phyloP scores from a whole-genome alignment of 2,113 vertebrate species.

The Catagonus wagneri region DNA sequence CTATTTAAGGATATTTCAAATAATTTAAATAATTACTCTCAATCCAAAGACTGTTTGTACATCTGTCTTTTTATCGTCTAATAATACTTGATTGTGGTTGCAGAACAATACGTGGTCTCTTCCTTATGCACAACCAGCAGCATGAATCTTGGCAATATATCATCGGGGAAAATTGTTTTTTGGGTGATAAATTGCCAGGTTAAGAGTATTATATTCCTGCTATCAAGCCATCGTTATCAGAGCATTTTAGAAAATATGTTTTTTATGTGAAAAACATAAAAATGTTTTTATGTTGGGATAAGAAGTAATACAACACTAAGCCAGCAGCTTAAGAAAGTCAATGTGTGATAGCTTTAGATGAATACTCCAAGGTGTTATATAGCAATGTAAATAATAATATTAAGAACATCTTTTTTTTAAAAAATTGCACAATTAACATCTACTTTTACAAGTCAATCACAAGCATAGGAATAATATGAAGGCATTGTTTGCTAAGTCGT shows the following conservation, averaged over 20 bases:
- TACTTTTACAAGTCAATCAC: conserved; percentile 35
- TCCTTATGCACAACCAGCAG: conserved; percentile 82
- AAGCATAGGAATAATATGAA: conserved; percentile 23
- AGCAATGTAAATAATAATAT: background rate
- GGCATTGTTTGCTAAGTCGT: background rate
- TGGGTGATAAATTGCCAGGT: conserved; percentile 85
- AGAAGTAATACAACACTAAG: conserved; percentile 74
- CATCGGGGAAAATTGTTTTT: conserved; percentile 81
- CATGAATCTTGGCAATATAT: conserved; percentile 78
- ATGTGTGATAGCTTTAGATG: conserved; percentile 58
- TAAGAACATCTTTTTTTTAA: background rate
- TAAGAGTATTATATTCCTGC: conserved; percentile 81
- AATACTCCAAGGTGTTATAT: background rate
- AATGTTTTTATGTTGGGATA: conserved; percentile 60
- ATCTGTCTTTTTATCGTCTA: conserved; percentile 81
- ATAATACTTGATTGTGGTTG: conserved; percentile 77
- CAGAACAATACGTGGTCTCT: conserved; percentile 76
- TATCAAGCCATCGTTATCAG: conserved; percentile 81
- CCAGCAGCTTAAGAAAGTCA: conserved; percentile 56
- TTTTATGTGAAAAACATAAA: conserved; percentile 34
- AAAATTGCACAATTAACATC: conserved; percentile 15
- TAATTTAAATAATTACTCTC: conserved; percentile 78
- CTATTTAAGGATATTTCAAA: conserved; percentile 77
- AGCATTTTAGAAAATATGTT: conserved; percentile 79
- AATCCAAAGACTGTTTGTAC: conserved; percentile 69